Conservation (phyloP, 2,797 vertebrate genomes). For the Helostoma temminkii region DNA sequence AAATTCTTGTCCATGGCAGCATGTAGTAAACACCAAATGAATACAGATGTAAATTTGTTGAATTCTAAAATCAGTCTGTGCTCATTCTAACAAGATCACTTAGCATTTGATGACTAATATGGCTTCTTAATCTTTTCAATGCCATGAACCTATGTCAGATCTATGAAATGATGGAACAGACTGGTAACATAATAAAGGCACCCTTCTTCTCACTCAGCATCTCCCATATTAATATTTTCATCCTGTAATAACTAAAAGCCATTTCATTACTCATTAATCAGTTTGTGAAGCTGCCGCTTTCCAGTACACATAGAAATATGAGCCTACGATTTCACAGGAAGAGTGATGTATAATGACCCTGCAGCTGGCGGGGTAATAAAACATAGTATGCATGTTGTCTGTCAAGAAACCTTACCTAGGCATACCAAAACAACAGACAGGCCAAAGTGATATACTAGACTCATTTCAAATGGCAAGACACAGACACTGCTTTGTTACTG, state of each 20-base stretch:
- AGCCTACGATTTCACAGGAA: slow-evolving; percentile 68
- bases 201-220: slow-evolving; percentile 78
- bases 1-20: slow-evolving; percentile 13
- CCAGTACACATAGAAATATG: slow-evolving; percentile 74
- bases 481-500: slow-evolving; percentile 30
- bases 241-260: slow-evolving; percentile 80
- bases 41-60: slow-evolving; percentile 49
- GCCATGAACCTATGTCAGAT: slow-evolving; percentile 72
- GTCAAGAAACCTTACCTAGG: slow-evolving; percentile 65
- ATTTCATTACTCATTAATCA: slow-evolving; percentile 84
- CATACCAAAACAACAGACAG: slow-evolving; percentile 49
- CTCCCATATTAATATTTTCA: slow-evolving; percentile 78
- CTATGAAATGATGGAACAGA: slow-evolving; percentile 72
- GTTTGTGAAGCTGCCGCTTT: slow-evolving; percentile 63
- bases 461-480: slow-evolving; percentile 39
- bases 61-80: slow-evolving; percentile 56
- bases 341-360: slow-evolving; percentile 68
- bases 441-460: slow-evolving; percentile 46
- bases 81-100: slow-evolving; percentile 64
- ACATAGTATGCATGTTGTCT: slow-evolving; percentile 66
- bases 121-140: slow-evolving; percentile 73
- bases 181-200: slow-evolving; percentile 76
- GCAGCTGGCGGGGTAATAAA: slow-evolving; percentile 78
- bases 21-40: slow-evolving; percentile 25
- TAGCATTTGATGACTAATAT: slow-evolving; percentile 75